These are phyloP conservation scores for Neoseiulus cucumeris DNA, from an alignment of 1,140 invertebrate genomes.

Conservation along the genomic window DNA sequence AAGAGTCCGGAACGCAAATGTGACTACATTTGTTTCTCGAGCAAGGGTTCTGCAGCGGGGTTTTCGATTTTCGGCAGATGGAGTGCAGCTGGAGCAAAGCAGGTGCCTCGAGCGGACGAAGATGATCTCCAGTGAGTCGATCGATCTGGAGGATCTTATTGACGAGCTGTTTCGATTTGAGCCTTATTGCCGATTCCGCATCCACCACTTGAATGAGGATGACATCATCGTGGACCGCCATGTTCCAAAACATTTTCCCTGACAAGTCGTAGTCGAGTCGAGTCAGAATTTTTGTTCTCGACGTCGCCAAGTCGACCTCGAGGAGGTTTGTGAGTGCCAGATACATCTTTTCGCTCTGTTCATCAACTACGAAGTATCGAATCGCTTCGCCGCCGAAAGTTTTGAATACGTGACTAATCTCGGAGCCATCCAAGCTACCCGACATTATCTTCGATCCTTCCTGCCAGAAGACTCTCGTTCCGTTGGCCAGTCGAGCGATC, in stretches of 20 bases:
- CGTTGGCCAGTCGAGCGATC: background rate
- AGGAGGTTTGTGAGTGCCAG: background rate
- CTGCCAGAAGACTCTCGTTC: background rate
- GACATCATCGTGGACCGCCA: no score
- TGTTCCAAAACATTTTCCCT: no score
- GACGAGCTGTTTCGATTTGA: no score
- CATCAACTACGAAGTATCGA: background rate
- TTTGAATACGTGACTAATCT: background rate
- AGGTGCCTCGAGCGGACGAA: no score
- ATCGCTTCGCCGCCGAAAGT: background rate
- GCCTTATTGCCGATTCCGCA: no score
- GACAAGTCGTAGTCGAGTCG: no score
- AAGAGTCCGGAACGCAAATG: background rate
- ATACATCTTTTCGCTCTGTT: background rate
- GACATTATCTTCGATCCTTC: background rate
- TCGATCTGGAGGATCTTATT: no score
- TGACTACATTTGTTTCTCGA: background rate
- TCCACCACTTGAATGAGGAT: no score
- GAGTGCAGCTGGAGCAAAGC: background rate
- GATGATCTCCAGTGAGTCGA: no score
- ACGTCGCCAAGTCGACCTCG: no score
- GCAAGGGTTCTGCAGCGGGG: background rate
- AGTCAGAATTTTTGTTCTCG: no score
- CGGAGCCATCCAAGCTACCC: background rate
- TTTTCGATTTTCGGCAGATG: background rate